These are phyloP conservation scores for Heliconius hortense DNA, from an alignment of 2,888 invertebrate genomes.

Conservation along the genomic window DNA sequence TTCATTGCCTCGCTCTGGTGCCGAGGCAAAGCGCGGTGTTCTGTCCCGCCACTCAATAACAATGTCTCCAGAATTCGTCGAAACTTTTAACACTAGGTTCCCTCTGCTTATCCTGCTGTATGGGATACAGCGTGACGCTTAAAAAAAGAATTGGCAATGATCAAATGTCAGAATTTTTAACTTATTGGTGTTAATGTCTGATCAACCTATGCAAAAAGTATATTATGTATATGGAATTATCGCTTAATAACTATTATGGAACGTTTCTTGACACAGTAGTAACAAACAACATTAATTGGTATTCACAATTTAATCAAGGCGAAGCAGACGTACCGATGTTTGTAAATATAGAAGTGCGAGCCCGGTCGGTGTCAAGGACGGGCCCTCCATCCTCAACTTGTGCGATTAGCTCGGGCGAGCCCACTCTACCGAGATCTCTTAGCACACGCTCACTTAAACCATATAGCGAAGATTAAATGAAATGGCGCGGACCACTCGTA, in stretches of 20 bases:
- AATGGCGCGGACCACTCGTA: conserved; percentile 47
- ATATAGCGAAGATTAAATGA: conserved; percentile 38
- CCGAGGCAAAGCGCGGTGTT: too few species aligned
- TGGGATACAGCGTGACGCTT: too few species aligned
- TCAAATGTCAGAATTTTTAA: neutral
- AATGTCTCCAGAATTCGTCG: too few species aligned
- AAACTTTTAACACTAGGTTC: too few species aligned
- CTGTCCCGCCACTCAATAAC: too few species aligned
- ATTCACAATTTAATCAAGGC: conserved; percentile 7
- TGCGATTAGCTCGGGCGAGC: conserved; percentile 43
- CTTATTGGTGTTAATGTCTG: neutral
- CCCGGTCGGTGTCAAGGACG: conserved; percentile 69
- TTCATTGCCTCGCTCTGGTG: too few species aligned
- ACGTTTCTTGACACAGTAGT: neutral
- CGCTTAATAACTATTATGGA: neutral
- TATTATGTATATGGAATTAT: neutral
- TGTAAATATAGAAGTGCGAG: conserved; percentile 59
- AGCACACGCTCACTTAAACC: conserved; percentile 45
- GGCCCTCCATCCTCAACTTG: conserved; percentile 51
- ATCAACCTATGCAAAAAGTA: neutral
- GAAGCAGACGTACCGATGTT: conserved; percentile 44
- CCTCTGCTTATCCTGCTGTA: too few species aligned
- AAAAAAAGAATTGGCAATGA: neutral
- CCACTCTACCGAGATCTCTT: conserved; percentile 52
- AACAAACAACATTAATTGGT: conserved; percentile 8